Conservation (phyloP, 2,113 vertebrate genomes). For the Psittacula cyanocephala region DNA sequence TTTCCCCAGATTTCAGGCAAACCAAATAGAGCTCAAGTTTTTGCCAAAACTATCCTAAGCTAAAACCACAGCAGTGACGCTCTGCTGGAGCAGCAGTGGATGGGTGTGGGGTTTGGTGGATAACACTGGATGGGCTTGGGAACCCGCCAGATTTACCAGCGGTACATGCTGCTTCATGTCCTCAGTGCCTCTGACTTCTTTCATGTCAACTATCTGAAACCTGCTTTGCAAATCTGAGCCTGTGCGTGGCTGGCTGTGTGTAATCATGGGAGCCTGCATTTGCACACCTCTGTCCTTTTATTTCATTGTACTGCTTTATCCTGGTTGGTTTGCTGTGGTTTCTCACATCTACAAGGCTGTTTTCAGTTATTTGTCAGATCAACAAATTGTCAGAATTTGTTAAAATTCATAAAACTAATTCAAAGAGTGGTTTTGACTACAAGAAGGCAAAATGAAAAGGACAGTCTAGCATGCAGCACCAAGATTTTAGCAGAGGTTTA, state of each 20-base stretch:
- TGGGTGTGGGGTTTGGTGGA: neutral
- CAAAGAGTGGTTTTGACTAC: neutral
- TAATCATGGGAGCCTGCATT: neutral
- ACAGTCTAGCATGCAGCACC: neutral
- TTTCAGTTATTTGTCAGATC: neutral
- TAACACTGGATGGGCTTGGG: neutral
- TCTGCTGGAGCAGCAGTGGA: neutral
- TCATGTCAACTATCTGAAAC: neutral
- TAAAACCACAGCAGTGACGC: neutral
- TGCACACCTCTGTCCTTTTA: neutral
- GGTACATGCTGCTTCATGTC: accelerated
- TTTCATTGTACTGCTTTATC: neutral
- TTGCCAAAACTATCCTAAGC: neutral
- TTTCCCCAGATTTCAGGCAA: neutral
- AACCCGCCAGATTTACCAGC: neutral
- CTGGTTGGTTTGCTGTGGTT: neutral
- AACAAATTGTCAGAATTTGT: neutral
- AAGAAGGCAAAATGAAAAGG: neutral
- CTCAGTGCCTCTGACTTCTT: neutral
- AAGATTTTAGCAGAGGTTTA: neutral
- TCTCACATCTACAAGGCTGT: neutral
- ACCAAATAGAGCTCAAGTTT: neutral
- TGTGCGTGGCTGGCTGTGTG: neutral
- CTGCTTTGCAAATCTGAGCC: neutral
- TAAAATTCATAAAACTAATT: neutral